Evolutionary conservation across 2,888 invertebrate species (phyloP), one percentile per base, ranked within the genome.

Genomic region (Diloba caeruleocephala): DNA sequence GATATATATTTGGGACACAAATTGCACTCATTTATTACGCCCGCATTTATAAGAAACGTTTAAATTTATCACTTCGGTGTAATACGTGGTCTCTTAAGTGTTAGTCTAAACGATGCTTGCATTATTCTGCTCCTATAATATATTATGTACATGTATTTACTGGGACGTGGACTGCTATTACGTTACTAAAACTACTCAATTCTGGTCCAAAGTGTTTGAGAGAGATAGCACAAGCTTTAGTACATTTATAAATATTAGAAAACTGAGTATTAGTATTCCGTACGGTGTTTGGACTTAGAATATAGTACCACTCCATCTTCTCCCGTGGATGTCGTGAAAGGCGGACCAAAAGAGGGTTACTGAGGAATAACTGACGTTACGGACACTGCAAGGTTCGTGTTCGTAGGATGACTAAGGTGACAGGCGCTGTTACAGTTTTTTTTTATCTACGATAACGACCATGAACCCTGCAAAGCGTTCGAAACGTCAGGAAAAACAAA

Each of bases 11-110:
- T n/a, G 23, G 19, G 9, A 28, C 29, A 43, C 10, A 60, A 63
- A 63, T 63, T 17, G 31, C 42, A 2, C 4, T 39, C 64, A 32
- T 60, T 60, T 48, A n/a, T 56, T 31, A 39, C 8, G 19, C 26
- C 21, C 25, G 19, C 28, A 38, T 43, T 38, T 25, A 28, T 32
- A 38, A 14, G 31, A 37, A 34, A 48, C 8, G 32, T 14, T 17
- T 10, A n/a, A 25, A 32, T 28, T 31, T 38, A 39, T 37, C 8
- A 32, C 12, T 42, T 19, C 31, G 14, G 33, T 45, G 34, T 66
- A 9, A 46, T 14, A 15, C 5, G 19, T 9, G 14, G 39, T 17
- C 21, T 39, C 45, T 33, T 3, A 7, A 28, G 17, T 33, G 25
- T 29, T 31, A 28, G 52, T 50, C 38, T 36, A 49, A 41, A 39